These are phyloP conservation scores for Zootermopsis nevadensis DNA, from an alignment of 2,888 invertebrate species.

Conservation along the genomic window DNA sequence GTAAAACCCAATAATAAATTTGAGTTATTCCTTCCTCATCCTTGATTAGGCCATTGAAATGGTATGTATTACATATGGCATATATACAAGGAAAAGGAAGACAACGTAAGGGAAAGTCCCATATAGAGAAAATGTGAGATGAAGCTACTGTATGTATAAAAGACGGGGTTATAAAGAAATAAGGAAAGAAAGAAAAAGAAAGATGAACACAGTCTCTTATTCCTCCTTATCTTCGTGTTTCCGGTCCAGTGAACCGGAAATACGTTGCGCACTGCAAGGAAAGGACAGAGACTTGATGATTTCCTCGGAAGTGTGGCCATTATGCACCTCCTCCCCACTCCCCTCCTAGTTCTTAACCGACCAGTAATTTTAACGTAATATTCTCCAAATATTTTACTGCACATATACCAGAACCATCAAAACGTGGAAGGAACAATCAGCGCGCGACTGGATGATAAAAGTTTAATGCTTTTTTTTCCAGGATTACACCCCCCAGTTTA, in stretches of 20 bases:
- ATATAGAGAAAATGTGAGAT: constrained; percentile 7
- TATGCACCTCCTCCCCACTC: constrained; percentile 42
- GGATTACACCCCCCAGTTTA: too few species aligned
- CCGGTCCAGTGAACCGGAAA: constrained; percentile 64
- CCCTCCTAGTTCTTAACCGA: constrained; percentile 15
- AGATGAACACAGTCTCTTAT: constrained; percentile 47
- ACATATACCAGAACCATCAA: neutral
- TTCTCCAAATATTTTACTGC: constrained; percentile 32
- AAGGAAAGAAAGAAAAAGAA: constrained; percentile 7
- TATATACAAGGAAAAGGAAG: neutral
- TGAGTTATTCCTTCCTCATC: neutral
- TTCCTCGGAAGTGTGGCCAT: constrained; percentile 50
- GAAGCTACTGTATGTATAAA: neutral
- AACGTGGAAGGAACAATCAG: too few species aligned
- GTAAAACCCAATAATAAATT: too few species aligned
- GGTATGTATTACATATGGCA: neutral
- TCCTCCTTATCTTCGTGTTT: constrained; percentile 63
- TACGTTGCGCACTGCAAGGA: constrained; percentile 60
- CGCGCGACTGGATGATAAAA: too few species aligned
- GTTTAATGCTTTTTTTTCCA: too few species aligned
- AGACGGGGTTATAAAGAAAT: neutral
- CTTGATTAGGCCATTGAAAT: neutral
- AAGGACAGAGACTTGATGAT: constrained; percentile 44
- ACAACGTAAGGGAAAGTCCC: neutral
- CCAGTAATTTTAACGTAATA: constrained; percentile 32